A percentile compares a stretch with the other conserved stretches of the same genome.
Conservation (phyloP, 1,140 invertebrate species). For the Hyles euphorbiae region DNA sequence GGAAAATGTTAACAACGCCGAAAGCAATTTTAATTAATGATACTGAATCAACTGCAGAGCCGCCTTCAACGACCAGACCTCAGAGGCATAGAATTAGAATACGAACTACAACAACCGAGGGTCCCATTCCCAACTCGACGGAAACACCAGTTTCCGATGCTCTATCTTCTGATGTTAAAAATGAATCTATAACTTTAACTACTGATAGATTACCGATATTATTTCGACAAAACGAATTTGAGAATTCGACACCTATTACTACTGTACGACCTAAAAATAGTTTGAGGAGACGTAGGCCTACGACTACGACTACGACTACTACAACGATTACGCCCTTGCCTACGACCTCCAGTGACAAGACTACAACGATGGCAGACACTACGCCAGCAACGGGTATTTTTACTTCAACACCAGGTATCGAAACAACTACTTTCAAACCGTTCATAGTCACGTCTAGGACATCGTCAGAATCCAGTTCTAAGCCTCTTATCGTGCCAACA, state of each 20-base stretch:
- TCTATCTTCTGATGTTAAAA: constrained; percentile 31
- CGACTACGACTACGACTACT: constrained; percentile 45
- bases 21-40: constrained; percentile 38
- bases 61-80: constrained; percentile 33
- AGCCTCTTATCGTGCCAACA: constrained; percentile 26
- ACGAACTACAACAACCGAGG: constrained; percentile 58
- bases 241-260: constrained; percentile 38
- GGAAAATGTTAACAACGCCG: constrained; percentile 33
- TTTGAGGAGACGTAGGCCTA: constrained; percentile 60
- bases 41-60: constrained; percentile 35
- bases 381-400: constrained; percentile 13
- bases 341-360: constrained; percentile 17
- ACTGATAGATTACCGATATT: constrained; percentile 48
- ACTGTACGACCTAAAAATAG: constrained; percentile 64
- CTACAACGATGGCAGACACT: constrained; percentile 22
- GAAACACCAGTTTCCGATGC: constrained; percentile 34
- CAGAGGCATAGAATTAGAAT: constrained; percentile 56
- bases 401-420: background rate
- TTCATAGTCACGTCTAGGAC: constrained; percentile 47
- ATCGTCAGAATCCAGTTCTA: constrained; percentile 50
- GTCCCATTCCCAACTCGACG: constrained; percentile 30
- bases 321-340: constrained; percentile 40
- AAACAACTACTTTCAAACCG: constrained; percentile 32
- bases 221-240: constrained; percentile 39
- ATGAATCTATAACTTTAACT: constrained; percentile 47